Conservation (phyloP, 2,888 invertebrate genomes). For the Papilio gigon region DNA sequence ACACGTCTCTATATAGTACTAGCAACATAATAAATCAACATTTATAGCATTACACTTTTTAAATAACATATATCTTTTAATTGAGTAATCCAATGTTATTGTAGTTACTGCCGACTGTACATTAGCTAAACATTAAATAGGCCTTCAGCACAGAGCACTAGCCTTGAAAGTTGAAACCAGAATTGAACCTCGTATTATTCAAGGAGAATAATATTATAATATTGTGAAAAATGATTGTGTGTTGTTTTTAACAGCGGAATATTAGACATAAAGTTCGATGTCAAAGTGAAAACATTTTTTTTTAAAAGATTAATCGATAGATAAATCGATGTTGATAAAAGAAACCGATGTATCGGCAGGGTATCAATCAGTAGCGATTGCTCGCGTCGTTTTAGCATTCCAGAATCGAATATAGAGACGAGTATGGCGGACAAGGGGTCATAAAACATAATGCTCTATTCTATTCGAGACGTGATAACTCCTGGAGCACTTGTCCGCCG, state of each 20-base stretch:
- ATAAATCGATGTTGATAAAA: constrained; percentile 16
- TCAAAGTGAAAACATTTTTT: constrained; percentile 3
- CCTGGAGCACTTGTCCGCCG: constrained; percentile 74
- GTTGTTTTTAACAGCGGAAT: neutral
- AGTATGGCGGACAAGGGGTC: constrained; percentile 81
- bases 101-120: constrained; percentile 53
- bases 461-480: constrained; percentile 81
- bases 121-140: constrained; percentile 63
- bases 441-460: constrained; percentile 81
- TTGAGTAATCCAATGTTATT: constrained; percentile 40
- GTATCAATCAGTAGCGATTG: constrained; percentile 29
- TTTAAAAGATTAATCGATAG: constrained; percentile 43
- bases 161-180: constrained; percentile 54
- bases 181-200: constrained; percentile 6
- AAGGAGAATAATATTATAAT: constrained; percentile 4
- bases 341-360: constrained; percentile 12
- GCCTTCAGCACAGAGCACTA: constrained; percentile 66
- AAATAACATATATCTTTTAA: neutral
- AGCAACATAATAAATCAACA: neutral
- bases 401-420: constrained; percentile 76
- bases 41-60: no score
- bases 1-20: neutral
- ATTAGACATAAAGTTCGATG: neutral
- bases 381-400: constrained; percentile 64
- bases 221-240: neutral